These are phyloP conservation scores for Melanargia galathea DNA, from an alignment of 2,888 invertebrate species.

Conservation along the genomic window DNA sequence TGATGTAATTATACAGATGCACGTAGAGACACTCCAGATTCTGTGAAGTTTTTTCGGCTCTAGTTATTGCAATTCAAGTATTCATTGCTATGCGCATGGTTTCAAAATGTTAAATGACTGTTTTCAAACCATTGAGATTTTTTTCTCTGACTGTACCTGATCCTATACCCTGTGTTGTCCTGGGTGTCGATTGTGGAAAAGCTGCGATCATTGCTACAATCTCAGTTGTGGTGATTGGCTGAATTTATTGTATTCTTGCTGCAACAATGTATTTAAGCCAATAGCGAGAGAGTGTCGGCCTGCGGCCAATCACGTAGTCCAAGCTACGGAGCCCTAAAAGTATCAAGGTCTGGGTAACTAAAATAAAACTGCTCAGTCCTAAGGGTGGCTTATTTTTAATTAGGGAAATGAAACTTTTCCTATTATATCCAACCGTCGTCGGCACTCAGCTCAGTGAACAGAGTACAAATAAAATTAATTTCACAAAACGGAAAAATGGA, in stretches of 20 bases:
- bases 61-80: background rate
- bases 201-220: too few relatives aligned
- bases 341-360: constrained; percentile 24
- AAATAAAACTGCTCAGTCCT: constrained; percentile 64
- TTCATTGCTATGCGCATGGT: background rate
- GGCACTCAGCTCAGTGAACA: constrained; percentile 50
- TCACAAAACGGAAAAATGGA: constrained; percentile 53
- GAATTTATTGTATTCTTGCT: background rate
- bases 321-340: background rate
- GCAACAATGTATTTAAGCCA: background rate
- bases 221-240: background rate
- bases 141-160: too few relatives aligned
- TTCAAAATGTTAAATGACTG: background rate
- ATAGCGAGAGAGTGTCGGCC: too few relatives aligned
- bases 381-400: constrained; percentile 74
- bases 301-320: too few relatives aligned
- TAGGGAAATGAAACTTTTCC: constrained; percentile 77
- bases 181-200: too few relatives aligned
- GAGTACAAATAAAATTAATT: constrained; percentile 66
- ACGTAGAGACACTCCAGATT: constrained; percentile 15
- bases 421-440: constrained; percentile 67
- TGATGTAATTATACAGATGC: constrained; percentile 57
- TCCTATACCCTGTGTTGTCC: too few relatives aligned
- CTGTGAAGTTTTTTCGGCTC: background rate
- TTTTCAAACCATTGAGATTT: background rate